phyloP scores from a whole-genome alignment of 53 echinoderm and acorn worm species.

The Patiria pectinifera region DNA sequence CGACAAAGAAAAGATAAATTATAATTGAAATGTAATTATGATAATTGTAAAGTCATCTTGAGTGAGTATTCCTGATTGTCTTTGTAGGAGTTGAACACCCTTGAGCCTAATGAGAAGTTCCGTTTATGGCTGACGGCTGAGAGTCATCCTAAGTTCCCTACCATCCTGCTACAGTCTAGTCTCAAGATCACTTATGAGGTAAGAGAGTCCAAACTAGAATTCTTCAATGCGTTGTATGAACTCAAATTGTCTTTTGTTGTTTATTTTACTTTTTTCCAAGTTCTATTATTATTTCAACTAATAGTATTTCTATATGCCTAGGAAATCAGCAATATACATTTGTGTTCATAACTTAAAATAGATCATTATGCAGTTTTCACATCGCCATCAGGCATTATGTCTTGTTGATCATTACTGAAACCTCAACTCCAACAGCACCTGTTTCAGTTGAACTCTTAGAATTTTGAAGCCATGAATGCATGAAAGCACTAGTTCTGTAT shows the following conservation, averaged over 20 bases:
- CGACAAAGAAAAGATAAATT: neutral
- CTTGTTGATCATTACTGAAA: too few species aligned
- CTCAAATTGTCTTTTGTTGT: neutral
- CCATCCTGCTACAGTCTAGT: constrained; percentile 98
- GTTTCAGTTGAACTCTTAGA: too few species aligned
- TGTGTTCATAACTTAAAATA: too few species aligned
- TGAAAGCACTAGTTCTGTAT: too few species aligned
- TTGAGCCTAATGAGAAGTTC: constrained; percentile 93
- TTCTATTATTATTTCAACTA: too few species aligned
- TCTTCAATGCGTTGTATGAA: neutral
- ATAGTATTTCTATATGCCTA: too few species aligned
- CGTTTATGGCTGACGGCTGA: constrained; percentile 98
- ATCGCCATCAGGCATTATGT: too few species aligned
- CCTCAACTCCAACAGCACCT: too few species aligned
- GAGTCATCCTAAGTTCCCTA: constrained; percentile 98
- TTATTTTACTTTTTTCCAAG: neutral
- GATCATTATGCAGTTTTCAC: too few species aligned
- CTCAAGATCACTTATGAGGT: constrained; percentile 99
- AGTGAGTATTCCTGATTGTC: neutral
- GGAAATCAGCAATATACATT: too few species aligned
- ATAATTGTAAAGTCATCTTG: neutral
- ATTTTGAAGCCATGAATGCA: too few species aligned
- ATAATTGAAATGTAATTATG: neutral
- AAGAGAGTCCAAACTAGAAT: neutral
- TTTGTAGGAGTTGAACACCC: constrained; percentile 86